Base-by-base conservation (phyloP, 2,113 vertebrate genomes). In the Microtus ochrogaster region DNA sequence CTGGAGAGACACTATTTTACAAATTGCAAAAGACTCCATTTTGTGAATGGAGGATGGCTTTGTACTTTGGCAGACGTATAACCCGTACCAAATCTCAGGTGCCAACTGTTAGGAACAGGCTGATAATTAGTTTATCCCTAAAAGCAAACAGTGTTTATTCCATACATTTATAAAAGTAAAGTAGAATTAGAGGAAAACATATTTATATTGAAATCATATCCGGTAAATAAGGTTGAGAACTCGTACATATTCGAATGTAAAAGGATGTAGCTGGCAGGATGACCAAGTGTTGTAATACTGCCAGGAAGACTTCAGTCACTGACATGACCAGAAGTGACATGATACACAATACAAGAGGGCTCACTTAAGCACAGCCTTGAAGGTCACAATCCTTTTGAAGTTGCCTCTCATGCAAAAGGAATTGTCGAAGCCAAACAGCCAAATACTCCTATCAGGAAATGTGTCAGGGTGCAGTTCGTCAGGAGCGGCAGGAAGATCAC, bases 331-430 rank as follows among this genome's bases (percentile, higher is more conserved):
- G 98, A 99, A 99, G 96, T 99, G 99, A 99, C 99, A 99, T 4
- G 99, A 99, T 96, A 99, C 99, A 94, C 99, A 99, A 92, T 99
- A 99, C 98, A 99, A 99, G 98, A 99, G 99, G 97, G 99, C 99
- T 26, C 99, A 99, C 13, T 63, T 99, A 98, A 99, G 99, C 74
- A 99, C 99, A 0, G 99, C 99, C 58, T 98, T 99, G 94, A 99
- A 99, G 98, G 99, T 99, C 82, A 99, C 82, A 99, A 99, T 97
- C 99, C 99, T 26, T 99, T 99, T 83, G 99, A 99, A 86, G 99
- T 99, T 52, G 99, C 99, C 39, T 99, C 99, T 47, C 99, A 99
- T 61, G 99, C 99, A 9, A 9, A 74, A 11, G 24, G 39, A 74
- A 6, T 74, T 39, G 22, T 12, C 26, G 39, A 21, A 72, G 17